A percentile compares a stretch with the other conserved stretches of the same genome.
Conservation (phyloP, 2,113 vertebrate species). For the Triplophysa tibetana region DNA sequence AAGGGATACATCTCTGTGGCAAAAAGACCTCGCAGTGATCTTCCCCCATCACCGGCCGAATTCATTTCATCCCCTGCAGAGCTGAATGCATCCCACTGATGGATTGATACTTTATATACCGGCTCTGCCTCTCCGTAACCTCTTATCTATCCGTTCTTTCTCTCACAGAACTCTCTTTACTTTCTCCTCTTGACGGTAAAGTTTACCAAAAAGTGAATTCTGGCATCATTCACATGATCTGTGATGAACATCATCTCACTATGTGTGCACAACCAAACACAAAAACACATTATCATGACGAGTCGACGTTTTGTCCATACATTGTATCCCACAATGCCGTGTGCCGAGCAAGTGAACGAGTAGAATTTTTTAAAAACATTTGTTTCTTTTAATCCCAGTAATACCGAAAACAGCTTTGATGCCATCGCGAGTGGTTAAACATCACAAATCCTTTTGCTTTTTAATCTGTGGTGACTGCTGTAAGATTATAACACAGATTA, state of each 20-base stretch:
- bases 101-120: neutral
- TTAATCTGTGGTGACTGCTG: neutral
- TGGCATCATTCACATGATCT: too few species aligned
- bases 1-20: neutral
- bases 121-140: neutral
- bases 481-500: conserved; percentile 9
- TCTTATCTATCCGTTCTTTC: neutral
- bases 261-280: too few species aligned
- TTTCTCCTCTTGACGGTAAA: too few species aligned
- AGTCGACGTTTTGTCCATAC: neutral
- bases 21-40: neutral
- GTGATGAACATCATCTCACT: neutral
- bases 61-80: too few species aligned
- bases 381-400: conserved; percentile 12
- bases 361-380: neutral
- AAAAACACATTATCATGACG: too few species aligned
- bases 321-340: neutral
- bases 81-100: neutral
- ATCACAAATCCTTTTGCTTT: conserved; percentile 9
- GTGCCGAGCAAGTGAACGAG: neutral
- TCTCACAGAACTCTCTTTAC: too few species aligned
- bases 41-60: neutral
- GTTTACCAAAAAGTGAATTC: too few species aligned
- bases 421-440: neutral
- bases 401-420: conserved; percentile 7